Evolutionary conservation across 1,140 invertebrate genomes (phyloP).

Genomic region (Drusus annulatus): DNA sequence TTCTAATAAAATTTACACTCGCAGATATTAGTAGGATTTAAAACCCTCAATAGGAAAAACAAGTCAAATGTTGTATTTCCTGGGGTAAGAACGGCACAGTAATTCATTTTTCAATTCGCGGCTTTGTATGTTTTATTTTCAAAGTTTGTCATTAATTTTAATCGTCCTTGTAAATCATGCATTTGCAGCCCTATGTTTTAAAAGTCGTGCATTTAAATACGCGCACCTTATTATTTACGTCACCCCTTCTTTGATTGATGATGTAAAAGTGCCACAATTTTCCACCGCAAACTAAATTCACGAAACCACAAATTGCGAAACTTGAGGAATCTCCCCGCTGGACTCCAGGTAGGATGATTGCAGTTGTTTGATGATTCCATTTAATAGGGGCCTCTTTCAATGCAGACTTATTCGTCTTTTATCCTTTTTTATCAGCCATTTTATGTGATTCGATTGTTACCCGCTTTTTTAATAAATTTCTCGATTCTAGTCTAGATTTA

Average conservation of each 20-base stretch:
- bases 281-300: slow-evolving; percentile 18
- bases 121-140: background rate
- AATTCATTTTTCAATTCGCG: too few species aligned
- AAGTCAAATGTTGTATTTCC: too few species aligned
- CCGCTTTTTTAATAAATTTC: background rate
- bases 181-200: background rate
- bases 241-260: slow-evolving; percentile 11
- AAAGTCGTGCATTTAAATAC: background rate
- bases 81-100: too few species aligned
- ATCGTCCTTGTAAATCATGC: too few species aligned
- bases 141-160: too few species aligned
- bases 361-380: slow-evolving; percentile 37
- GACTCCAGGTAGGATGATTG: slow-evolving; percentile 46
- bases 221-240: slow-evolving; percentile 28
- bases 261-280: slow-evolving; percentile 14
- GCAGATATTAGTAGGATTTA: too few species aligned
- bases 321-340: slow-evolving; percentile 27
- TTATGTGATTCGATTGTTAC: slow-evolving; percentile 23
- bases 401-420: slow-evolving; percentile 22
- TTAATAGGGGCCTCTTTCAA: slow-evolving; percentile 35
- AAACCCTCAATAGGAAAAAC: too few species aligned
- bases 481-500: slow-evolving; percentile 21
- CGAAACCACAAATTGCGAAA: slow-evolving; percentile 29
- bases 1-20: too few species aligned
- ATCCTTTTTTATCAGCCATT: slow-evolving; percentile 11